Evolutionary conservation across 1,140 invertebrate genomes (phyloP).

Genomic region (Ips nitidus): DNA sequence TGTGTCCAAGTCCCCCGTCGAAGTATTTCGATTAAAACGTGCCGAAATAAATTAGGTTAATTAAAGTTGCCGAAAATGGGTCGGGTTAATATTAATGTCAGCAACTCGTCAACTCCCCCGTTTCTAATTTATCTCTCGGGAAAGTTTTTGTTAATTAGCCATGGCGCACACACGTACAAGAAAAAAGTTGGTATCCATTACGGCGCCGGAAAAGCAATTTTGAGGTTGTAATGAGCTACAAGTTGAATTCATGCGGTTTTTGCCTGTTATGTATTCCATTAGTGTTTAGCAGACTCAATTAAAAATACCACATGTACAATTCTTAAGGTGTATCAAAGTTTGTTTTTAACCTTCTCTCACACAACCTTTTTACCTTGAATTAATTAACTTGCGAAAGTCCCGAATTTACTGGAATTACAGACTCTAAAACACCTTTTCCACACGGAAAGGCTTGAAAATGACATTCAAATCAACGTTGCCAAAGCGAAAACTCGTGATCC

Average conservation of each 20-base stretch:
- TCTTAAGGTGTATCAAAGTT: too few species aligned
- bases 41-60: conserved; percentile 3
- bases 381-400: too few species aligned
- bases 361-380: too few species aligned
- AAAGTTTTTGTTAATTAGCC: background rate
- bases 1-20: background rate
- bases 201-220: background rate
- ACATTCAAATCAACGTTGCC: too few species aligned
- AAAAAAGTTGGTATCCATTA: background rate
- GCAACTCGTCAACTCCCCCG: background rate
- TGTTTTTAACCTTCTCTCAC: too few species aligned
- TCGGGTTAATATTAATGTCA: conserved; percentile 5
- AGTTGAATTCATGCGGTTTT: background rate
- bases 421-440: too few species aligned
- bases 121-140: background rate
- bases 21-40: conserved; percentile 2
- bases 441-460: too few species aligned
- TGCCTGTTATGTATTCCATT: too few species aligned
- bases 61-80: background rate
- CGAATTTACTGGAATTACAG: too few species aligned
- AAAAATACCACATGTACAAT: too few species aligned
- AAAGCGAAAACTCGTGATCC: too few species aligned
- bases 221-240: background rate
- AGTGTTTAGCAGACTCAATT: too few species aligned
- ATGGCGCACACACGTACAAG: background rate